Conservation (phyloP, 2,888 invertebrate genomes). For the Sarcophaga subvicina region DNA sequence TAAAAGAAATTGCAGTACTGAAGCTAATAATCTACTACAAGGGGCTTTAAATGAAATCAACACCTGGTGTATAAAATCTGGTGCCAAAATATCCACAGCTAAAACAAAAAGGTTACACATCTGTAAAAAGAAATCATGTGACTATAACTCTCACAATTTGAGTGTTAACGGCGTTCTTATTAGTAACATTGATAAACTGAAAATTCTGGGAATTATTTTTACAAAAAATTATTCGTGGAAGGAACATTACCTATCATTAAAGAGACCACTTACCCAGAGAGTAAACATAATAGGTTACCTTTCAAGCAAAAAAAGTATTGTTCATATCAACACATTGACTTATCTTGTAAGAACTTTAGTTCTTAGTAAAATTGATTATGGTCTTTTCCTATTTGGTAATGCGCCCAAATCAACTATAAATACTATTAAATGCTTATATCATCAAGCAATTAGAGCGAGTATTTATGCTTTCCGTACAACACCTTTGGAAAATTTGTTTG, state of each 20-base stretch:
- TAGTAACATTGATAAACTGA: background rate
- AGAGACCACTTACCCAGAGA: background rate
- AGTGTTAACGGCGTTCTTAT: too few relatives aligned
- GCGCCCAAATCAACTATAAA: constrained; percentile 2
- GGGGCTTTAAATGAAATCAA: constrained; percentile 22
- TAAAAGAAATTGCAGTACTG: constrained; percentile 29
- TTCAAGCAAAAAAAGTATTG: constrained; percentile 3
- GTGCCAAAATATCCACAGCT: constrained; percentile 30
- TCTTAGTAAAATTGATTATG: constrained; percentile 22
- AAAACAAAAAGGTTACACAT: constrained; percentile 29
- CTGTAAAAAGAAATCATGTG: constrained; percentile 13
- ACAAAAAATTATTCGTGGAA: constrained; percentile 19
- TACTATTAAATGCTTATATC: background rate
- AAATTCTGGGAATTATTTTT: constrained; percentile 3
- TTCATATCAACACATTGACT: constrained; percentile 1
- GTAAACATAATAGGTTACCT: background rate
- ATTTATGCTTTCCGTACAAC: background rate
- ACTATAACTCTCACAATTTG: background rate
- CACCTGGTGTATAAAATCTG: constrained; percentile 19
- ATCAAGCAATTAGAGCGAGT: constrained; percentile 2
- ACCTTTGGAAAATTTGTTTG: background rate
- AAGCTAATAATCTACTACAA: background rate
- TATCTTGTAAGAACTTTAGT: constrained; percentile 5
- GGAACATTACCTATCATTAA: constrained; percentile 11
- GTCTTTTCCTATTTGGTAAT: constrained; percentile 12